phyloP scores from a whole-genome alignment of 2,797 vertebrate species.

The Pipistrellus pipistrellus region DNA sequence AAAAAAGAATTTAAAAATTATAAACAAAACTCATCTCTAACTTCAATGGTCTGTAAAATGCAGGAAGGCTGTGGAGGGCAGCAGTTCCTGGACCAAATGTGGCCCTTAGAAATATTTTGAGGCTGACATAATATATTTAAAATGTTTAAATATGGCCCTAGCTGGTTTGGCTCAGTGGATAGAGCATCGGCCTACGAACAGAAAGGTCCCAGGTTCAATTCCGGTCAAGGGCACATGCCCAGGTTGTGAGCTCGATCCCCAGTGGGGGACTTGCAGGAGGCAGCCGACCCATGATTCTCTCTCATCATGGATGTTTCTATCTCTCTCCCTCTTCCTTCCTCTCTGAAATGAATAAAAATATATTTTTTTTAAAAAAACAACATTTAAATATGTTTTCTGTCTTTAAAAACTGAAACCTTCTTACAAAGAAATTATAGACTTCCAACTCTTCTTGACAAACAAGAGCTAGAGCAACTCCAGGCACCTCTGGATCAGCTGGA shows the following conservation, averaged over 20 bases:
- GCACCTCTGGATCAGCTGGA: not conserved
- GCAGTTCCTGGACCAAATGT: not conserved
- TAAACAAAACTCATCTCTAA: not conserved
- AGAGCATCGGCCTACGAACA: too few relatives aligned
- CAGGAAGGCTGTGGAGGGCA: not conserved
- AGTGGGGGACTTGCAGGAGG: too few relatives aligned
- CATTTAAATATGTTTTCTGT: not conserved
- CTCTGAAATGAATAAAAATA: not conserved
- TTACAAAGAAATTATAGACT: not conserved
- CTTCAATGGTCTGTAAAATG: not conserved
- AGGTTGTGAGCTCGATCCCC: too few relatives aligned
- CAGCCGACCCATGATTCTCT: too few relatives aligned
- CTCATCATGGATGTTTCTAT: too few relatives aligned
- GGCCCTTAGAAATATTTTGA: not conserved
- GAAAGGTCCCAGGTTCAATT: too few relatives aligned
- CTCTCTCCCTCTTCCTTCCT: too few relatives aligned
- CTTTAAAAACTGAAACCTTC: not conserved
- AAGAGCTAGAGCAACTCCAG: not conserved
- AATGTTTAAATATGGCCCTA: not conserved
- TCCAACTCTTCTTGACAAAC: not conserved
- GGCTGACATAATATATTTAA: not conserved
- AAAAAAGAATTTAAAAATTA: not conserved
- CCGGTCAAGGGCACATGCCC: too few relatives aligned
- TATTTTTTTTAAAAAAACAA: not conserved
- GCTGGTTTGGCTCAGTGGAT: too few relatives aligned